These are phyloP conservation scores for Drosophila antonietae DNA, from an alignment of 2,888 invertebrate genomes.

Conservation along the genomic window DNA sequence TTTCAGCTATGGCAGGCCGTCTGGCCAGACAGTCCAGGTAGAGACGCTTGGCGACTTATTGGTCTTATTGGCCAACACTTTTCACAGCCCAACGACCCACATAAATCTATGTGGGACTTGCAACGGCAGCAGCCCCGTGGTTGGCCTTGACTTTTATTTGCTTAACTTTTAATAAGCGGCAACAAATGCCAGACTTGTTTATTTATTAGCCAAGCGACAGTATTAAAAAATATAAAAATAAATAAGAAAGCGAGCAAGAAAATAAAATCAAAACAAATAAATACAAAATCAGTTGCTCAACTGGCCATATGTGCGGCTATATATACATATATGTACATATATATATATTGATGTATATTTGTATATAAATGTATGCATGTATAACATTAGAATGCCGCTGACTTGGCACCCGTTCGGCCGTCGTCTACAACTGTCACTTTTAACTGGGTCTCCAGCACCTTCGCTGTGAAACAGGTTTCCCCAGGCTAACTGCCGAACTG, in stretches of 20 bases:
- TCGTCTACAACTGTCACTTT: constrained; percentile 59
- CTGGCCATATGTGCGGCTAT: constrained; percentile 30
- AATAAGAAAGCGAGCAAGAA: constrained; percentile 27
- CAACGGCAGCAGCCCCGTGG: constrained; percentile 16
- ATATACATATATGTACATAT: too few species aligned
- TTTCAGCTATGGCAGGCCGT: background rate
- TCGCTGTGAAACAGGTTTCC: constrained; percentile 56
- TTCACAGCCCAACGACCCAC: constrained; percentile 44
- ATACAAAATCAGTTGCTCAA: constrained; percentile 49
- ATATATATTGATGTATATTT: background rate
- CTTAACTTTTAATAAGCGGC: constrained; percentile 56
- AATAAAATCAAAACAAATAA: constrained; percentile 30
- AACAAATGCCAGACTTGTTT: constrained; percentile 62
- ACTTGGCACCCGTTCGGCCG: constrained; percentile 18
- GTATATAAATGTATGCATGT: background rate
- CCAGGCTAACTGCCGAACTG: constrained; percentile 29
- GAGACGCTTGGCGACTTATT: background rate
- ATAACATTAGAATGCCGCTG: constrained; percentile 53
- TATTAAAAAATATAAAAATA: background rate
- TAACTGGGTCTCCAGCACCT: constrained; percentile 26
- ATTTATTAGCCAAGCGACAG: constrained; percentile 60
- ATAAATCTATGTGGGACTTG: constrained; percentile 57
- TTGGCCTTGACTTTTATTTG: constrained; percentile 76
- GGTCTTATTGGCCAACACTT: constrained; percentile 35
- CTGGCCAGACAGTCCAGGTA: too few species aligned